Conservation (phyloP, 1,140 invertebrate species). For the Eriosoma lanigerum region DNA sequence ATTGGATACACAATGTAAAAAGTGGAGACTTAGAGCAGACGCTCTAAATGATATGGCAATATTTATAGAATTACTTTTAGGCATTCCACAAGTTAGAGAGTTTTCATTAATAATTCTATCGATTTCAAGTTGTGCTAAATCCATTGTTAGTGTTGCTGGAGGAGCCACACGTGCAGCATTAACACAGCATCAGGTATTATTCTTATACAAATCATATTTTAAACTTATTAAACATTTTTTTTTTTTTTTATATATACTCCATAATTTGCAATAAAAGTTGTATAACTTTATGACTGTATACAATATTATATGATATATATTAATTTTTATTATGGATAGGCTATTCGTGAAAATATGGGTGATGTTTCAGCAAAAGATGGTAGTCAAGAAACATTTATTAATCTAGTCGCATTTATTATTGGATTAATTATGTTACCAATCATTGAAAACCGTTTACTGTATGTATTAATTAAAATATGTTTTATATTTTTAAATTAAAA, state of each 20-base stretch:
- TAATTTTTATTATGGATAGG: constrained; percentile 60
- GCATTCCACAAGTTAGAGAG: constrained; percentile 65
- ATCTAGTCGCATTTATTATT: constrained; percentile 77
- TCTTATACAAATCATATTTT: too few relatives aligned
- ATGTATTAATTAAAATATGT: constrained; percentile 55
- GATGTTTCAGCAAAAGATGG: constrained; percentile 95
- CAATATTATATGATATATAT: constrained; percentile 45
- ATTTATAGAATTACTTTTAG: constrained; percentile 70
- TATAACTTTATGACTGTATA: not conserved
- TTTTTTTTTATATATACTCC: too few relatives aligned
- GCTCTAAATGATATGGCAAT: constrained; percentile 89
- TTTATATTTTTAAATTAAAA: too few relatives aligned
- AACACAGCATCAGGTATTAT: constrained; percentile 82
- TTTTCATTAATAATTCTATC: constrained; percentile 69
- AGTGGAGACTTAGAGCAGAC: constrained; percentile 94
- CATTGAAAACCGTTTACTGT: constrained; percentile 63
- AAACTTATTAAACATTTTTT: too few relatives aligned
- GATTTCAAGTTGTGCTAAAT: constrained; percentile 70
- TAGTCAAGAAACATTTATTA: constrained; percentile 94
- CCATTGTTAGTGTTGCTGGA: constrained; percentile 84
- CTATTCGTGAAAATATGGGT: constrained; percentile 83
- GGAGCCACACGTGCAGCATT: constrained; percentile 87
- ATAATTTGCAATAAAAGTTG: not conserved
- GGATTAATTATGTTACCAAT: constrained; percentile 75
- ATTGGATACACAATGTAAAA: constrained; percentile 83